phyloP scores from a whole-genome alignment of 1,140 invertebrate genomes.

The Drosophila pseudoobscura region DNA sequence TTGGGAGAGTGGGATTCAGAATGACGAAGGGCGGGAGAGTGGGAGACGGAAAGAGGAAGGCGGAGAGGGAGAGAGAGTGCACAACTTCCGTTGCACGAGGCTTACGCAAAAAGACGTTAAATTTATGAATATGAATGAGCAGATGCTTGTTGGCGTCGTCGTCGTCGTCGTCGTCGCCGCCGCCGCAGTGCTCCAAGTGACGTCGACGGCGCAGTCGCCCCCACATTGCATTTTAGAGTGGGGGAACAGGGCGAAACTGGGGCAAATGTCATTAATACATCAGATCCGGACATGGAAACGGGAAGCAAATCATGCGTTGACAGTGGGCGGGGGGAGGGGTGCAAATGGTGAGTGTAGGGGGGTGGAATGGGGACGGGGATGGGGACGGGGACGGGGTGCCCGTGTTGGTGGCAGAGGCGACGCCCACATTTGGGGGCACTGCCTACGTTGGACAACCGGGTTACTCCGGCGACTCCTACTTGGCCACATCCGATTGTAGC shows the following conservation, averaged over 20 bases:
- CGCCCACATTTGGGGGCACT: conserved; percentile 59
- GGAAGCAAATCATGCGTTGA: conserved; percentile 48
- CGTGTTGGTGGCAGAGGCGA: conserved; percentile 9
- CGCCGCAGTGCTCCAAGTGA: conserved; percentile 25
- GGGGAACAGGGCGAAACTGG: conserved; percentile 51
- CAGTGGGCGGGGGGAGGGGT: conserved; percentile 18
- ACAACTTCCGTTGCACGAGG: conserved; percentile 64
- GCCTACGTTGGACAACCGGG: conserved; percentile 18
- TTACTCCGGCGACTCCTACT: conserved; percentile 34
- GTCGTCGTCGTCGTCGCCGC: conserved; percentile 11
- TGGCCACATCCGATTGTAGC: conserved; percentile 69
- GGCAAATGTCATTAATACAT: conserved; percentile 81
- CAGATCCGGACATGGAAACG: conserved; percentile 58
- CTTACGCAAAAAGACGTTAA: conserved; percentile 69
- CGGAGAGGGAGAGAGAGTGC: not conserved
- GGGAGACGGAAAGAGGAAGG: not conserved
- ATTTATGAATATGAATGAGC: conserved; percentile 82
- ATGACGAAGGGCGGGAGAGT: conserved; percentile 8
- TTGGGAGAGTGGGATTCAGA: conserved; percentile 28
- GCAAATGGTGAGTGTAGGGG: conserved; percentile 13
- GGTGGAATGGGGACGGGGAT: not conserved
- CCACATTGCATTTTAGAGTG: conserved; percentile 32
- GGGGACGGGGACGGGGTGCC: too few relatives aligned
- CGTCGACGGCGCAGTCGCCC: conserved; percentile 29
- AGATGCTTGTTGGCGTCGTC: conserved; percentile 17